A percentile compares a stretch with the other conserved stretches of the same genome.
Evolutionary conservation across 2,888 invertebrate species (phyloP).

Genomic region (Drosophila suboccidentalis): DNA sequence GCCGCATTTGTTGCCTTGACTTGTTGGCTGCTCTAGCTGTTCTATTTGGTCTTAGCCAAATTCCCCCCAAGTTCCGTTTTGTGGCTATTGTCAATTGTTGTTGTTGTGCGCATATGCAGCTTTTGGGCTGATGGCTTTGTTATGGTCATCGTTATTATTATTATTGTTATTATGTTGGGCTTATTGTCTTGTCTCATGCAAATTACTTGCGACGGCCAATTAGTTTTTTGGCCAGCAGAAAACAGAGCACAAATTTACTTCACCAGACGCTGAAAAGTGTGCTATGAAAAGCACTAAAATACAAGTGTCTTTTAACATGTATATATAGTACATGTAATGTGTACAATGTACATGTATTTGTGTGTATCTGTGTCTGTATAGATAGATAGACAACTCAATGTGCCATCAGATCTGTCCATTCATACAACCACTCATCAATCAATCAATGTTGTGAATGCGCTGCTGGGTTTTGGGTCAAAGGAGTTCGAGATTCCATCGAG

Average conservation of each 20-base stretch:
- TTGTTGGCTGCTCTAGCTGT: slow-evolving; percentile 37
- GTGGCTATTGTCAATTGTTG: slow-evolving; percentile 17
- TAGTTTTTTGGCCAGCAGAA: slow-evolving; percentile 21
- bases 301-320: background rate
- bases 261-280: slow-evolving; percentile 31
- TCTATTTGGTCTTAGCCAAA: slow-evolving; percentile 25
- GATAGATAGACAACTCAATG: slow-evolving; percentile 37
- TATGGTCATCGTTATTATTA: slow-evolving; percentile 1
- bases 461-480: slow-evolving; percentile 62
- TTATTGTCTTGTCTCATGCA: slow-evolving; percentile 35
- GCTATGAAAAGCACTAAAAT: slow-evolving; percentile 27
- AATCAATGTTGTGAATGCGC: slow-evolving; percentile 49
- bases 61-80: slow-evolving; percentile 3
- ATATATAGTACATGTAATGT: background rate
- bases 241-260: slow-evolving; percentile 1
- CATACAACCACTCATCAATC: slow-evolving; percentile 60
- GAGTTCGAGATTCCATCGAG: slow-evolving; percentile 54
- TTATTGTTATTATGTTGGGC: slow-evolving; percentile 7
- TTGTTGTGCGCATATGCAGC: slow-evolving; percentile 15
- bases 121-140: slow-evolving; percentile 8
- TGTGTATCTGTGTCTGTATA: slow-evolving; percentile 1
- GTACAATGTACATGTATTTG: background rate
- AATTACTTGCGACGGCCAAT: slow-evolving; percentile 39
- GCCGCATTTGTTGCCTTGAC: slow-evolving; percentile 64
- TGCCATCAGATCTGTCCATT: slow-evolving; percentile 7